phyloP scores from a whole-genome alignment of 2,888 invertebrate species.

The Tachystola acroxantha region DNA sequence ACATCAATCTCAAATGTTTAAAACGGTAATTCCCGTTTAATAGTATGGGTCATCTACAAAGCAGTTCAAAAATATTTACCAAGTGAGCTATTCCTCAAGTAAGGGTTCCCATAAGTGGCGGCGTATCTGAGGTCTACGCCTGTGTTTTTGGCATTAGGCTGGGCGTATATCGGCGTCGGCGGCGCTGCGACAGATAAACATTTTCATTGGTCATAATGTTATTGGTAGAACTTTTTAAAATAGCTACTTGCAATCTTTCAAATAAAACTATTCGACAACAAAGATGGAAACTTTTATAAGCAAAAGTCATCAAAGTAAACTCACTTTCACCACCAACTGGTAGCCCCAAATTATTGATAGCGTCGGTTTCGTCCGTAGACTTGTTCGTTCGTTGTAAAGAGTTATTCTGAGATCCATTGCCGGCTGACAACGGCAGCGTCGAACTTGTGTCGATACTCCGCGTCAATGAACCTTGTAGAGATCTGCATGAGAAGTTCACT shows the following conservation, averaged over 20 bases:
- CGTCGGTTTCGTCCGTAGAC: conserved; percentile 54
- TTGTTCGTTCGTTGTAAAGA: conserved; percentile 64
- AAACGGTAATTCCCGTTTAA: too few species aligned
- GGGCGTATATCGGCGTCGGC: conserved; percentile 56
- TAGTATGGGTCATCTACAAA: too few species aligned
- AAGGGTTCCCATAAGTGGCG: conserved; percentile 94
- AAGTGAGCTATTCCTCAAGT: conserved; percentile 84
- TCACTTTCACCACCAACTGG: conserved; percentile 49
- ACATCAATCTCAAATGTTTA: too few species aligned
- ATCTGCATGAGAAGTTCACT: conserved; percentile 37
- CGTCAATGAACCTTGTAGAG: conserved; percentile 67
- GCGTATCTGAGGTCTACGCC: conserved; percentile 88
- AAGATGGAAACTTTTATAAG: too few species aligned
- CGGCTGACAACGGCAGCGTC: conserved; percentile 57
- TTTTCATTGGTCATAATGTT: too few species aligned
- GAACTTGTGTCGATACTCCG: conserved; percentile 69
- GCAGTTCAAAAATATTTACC: too few species aligned
- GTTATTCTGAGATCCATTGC: conserved; percentile 62
- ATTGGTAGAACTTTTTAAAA: too few species aligned
- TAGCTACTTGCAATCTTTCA: too few species aligned
- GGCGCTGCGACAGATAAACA: conserved; percentile 26
- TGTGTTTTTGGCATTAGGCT: conserved; percentile 45
- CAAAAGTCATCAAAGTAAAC: too few species aligned
- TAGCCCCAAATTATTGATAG: conserved; percentile 64
- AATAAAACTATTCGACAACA: too few species aligned